Base-by-base conservation (phyloP, 1,140 invertebrate species). In the Galendromus occidentalis region DNA sequence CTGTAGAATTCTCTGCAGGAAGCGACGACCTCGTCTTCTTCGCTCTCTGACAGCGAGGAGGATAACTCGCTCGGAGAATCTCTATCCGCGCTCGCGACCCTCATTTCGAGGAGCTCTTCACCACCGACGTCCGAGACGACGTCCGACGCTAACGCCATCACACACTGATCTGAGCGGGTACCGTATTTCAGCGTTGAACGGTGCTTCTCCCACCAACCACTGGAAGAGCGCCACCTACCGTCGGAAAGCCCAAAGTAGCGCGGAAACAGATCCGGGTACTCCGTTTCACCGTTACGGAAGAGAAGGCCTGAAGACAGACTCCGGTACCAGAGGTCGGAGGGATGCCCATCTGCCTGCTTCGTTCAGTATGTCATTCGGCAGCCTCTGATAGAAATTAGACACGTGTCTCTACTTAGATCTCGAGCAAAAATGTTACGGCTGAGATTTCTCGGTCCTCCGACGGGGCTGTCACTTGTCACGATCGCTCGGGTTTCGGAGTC, bases 1-100 rank as follows among this genome's bases (percentile, higher is more conserved):
- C 51, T n/a, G 33, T 59, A 59, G 51, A 59, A 59, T 14, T 59
- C 51, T 59, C 51, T 25, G 22, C 51, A 59, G n/a, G 22, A 59
- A 22, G 51, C 20, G 51, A 59, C 51, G 14, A 59, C 51, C 51
- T 59, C 51, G 22, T 59, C 51, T 9, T 59, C 51, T 29, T 59
- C 51, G 22, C 51, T 59, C 25, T 59, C 51, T 33, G 51, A 59
- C 45, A n/a, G n/a, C 42, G 45, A 47, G 14, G 51, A 59, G 12
- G 51, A 59, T 22, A 59, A 29, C 51, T 59, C 51, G 14, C 14
- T 59, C 14, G 51, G 51, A 25, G 25, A 29, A 1, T 59, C 51
- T 14, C 51, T 25, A 59, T 59, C 51, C 22, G 25, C 25, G 51
- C 51, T 33, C 25, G 17, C 22, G 22, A 59, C 51, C 51, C 14